A percentile compares a stretch with the other conserved stretches of the same genome.
Conservation (phyloP, 1,140 invertebrate genomes). For the Littorina saxatilis region DNA sequence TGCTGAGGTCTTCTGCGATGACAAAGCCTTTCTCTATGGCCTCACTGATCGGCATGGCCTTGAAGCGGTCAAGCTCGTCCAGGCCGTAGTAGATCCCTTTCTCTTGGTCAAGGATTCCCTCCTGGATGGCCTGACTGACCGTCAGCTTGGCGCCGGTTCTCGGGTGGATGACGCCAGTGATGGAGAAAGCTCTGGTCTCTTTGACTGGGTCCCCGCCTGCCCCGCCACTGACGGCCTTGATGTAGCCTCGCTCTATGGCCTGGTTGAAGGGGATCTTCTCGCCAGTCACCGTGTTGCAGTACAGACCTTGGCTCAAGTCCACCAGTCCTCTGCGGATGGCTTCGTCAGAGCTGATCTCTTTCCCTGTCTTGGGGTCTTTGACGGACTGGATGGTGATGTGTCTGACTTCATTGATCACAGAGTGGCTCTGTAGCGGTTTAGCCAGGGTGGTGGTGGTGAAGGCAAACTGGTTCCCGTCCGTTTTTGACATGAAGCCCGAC, state of each 20-base stretch:
- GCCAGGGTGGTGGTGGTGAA: conserved; percentile 67
- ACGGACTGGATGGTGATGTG: conserved; percentile 79
- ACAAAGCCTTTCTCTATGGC: conserved; percentile 82
- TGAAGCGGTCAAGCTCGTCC: conserved; percentile 56
- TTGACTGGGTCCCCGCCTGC: conserved; percentile 60
- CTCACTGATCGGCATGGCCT: conserved; percentile 85
- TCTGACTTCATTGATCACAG: conserved; percentile 64
- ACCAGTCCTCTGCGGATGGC: conserved; percentile 80
- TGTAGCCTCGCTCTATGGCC: conserved; percentile 80
- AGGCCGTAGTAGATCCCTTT: conserved; percentile 79
- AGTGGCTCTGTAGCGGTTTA: conserved; percentile 62
- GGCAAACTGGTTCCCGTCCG: conserved; percentile 64
- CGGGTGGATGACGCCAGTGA: conserved; percentile 87
- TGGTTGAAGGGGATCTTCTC: conserved; percentile 87
- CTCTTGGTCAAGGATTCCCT: conserved; percentile 89
- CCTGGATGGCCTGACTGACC: conserved; percentile 89
- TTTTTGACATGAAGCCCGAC: conserved; percentile 63
- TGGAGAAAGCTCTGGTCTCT: conserved; percentile 72
- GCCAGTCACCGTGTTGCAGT: conserved; percentile 83
- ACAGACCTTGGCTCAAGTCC: conserved; percentile 82
- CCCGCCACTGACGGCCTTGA: conserved; percentile 57
- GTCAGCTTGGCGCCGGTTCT: conserved; percentile 86
- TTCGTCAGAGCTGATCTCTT: conserved; percentile 87
- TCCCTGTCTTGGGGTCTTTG: conserved; percentile 87
- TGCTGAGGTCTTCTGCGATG: conserved; percentile 64